Base-by-base conservation (phyloP, 2,888 invertebrate species). In the Odontothrips loti region DNA sequence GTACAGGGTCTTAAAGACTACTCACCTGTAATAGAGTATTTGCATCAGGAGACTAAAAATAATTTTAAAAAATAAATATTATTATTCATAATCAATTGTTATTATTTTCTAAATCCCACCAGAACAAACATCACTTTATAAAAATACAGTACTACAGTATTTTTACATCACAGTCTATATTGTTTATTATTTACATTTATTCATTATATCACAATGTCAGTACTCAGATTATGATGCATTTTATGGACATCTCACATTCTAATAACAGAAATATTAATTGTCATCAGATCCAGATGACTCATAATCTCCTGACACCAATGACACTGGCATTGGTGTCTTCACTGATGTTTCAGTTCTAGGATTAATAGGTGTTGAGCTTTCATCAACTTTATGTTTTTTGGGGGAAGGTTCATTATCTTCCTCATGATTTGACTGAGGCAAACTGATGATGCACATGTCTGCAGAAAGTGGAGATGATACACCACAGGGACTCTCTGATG, bases 291-390 rank as follows among this genome's bases (percentile, higher is more conserved):
- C 81, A 11, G 82, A 81, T 43, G 82, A 83, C 17, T 82, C 83
- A 81, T 84, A 84, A 79, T 83, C 82, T 10, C 79, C 82, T 47
- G 83, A 83, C 23, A 84, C 84, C 8, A 84, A 81, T 15, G 84
- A 84, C 43, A 79, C 48, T 12, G 29, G 43, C 23, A 68, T 27
- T 9, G 80, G 79, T 2, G 58, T 47, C 43, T 34, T 80, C 6
- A 34, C 34, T 15, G 23, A 27, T n/a, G 79, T 78, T 47, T 80
- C 48, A 20, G 23, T 63, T 78, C 75, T 63, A 63, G 58, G 12
- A n/a, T 15, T 6, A 78, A 79, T 29, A 79, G 80, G 47, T 79
- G n/a, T 82, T 80, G 80, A 9, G 23, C 80, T 15, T 68, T 12
- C 11, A 78, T 48, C 11, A 29, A 68, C 47, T 82, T 81, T 9